phyloP scores from a whole-genome alignment of 2,113 vertebrate genomes.

The Martes martes region DNA sequence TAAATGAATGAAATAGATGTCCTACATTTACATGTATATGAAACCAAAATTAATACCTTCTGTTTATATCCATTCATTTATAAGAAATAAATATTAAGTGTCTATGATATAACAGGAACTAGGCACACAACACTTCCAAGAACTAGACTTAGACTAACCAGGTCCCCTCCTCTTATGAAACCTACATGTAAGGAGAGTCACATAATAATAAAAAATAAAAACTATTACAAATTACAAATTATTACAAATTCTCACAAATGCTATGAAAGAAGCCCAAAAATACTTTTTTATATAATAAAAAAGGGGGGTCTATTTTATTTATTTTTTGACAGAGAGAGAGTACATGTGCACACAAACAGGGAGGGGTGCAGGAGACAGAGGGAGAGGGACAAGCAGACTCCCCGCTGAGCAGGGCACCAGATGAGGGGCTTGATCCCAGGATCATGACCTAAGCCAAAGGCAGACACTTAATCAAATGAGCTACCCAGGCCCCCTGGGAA shows the following conservation, averaged over 20 bases:
- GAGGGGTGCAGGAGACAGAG: background rate
- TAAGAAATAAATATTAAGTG: background rate
- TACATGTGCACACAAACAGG: background rate
- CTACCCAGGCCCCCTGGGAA: background rate
- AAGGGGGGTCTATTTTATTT: background rate
- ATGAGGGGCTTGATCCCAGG: background rate
- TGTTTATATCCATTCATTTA: background rate
- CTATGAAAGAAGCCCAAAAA: background rate
- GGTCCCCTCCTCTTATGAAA: background rate
- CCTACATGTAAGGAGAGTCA: background rate
- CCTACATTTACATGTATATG: background rate
- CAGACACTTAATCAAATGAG: background rate
- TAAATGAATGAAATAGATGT: background rate
- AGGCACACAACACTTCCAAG: background rate
- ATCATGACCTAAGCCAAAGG: background rate
- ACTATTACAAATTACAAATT: background rate
- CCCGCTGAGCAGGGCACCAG: background rate
- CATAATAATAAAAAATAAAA: background rate
- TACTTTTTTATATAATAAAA: background rate
- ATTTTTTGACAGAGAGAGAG: background rate
- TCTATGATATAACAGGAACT: background rate
- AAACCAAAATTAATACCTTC: background rate
- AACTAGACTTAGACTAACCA: background rate
- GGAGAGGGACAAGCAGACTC: background rate
- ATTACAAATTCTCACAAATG: background rate